Conservation (phyloP, 2,797 vertebrate species). For the Acanthurus lineatus region DNA sequence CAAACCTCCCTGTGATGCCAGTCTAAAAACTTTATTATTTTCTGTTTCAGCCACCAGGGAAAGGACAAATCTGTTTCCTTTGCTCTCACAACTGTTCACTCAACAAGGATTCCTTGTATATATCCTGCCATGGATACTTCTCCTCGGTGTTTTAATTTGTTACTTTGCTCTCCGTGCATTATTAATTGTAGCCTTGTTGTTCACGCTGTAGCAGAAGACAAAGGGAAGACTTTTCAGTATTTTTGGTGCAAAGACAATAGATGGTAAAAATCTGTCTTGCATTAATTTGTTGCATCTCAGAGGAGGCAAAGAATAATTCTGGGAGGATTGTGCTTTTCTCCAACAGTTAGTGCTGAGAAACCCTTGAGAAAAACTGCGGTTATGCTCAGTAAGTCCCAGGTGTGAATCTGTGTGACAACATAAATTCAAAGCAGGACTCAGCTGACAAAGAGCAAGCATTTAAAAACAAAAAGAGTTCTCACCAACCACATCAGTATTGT, state of each 20-base stretch:
- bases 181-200: not conserved
- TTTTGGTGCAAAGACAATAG: conserved; percentile 2
- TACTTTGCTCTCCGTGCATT: conserved; percentile 3
- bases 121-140: not conserved
- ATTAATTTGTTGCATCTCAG: conserved; percentile 22
- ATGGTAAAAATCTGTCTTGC: not conserved
- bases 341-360: not conserved
- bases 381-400: conserved; percentile 37
- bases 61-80: conserved; percentile 10
- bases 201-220: conserved; percentile 2
- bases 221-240: not conserved
- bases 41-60: conserved; percentile 12
- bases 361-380: conserved; percentile 25
- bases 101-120: not conserved
- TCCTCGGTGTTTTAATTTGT: not conserved
- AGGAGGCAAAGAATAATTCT: conserved; percentile 15
- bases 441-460: conserved; percentile 40
- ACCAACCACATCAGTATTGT: conserved; percentile 43
- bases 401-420: conserved; percentile 48
- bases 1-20: not conserved
- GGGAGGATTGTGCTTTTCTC: conserved; percentile 8
- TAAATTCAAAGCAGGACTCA: conserved; percentile 36
- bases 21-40: not conserved
- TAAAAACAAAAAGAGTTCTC: conserved; percentile 30
- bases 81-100: not conserved